Evolutionary conservation across 2,888 invertebrate species (phyloP).

Genomic region (Ornithoptera alexandrae): DNA sequence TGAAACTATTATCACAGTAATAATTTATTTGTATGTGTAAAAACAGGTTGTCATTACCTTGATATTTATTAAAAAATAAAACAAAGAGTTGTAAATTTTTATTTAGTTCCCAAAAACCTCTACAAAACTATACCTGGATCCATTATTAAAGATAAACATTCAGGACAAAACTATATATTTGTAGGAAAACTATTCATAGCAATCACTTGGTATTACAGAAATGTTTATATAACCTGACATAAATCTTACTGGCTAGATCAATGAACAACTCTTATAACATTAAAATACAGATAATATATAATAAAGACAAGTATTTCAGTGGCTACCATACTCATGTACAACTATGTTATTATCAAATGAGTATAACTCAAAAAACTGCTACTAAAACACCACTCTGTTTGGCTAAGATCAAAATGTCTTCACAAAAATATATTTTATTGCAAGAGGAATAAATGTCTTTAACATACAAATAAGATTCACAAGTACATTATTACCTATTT

Average conservation of each 20-base stretch:
- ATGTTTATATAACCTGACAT: conserved; percentile 30
- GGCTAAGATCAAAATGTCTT: conserved; percentile 4
- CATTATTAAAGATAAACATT: conserved; percentile 63
- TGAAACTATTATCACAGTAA: conserved; percentile 12
- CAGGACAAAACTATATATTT: conserved; percentile 47
- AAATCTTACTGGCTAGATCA: conserved; percentile 36
- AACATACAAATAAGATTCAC: neutral
- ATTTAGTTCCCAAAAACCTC: conserved; percentile 75
- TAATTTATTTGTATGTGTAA: conserved; percentile 25
- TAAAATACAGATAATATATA: conserved; percentile 16
- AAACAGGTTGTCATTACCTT: conserved; percentile 6
- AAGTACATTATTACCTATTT: neutral
- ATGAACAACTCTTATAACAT: conserved; percentile 14
- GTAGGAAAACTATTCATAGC: conserved; percentile 37
- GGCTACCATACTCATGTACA: neutral
- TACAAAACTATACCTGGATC: conserved; percentile 77
- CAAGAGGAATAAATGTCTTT: neutral
- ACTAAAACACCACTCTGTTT: conserved; percentile 5
- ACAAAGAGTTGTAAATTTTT: conserved; percentile 47
- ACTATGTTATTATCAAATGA: neutral
- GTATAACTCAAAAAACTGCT: conserved; percentile 1
- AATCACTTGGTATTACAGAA: conserved; percentile 34
- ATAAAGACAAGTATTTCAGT: neutral
- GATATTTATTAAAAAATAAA: conserved; percentile 33
- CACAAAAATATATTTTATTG: neutral